phyloP scores from a whole-genome alignment of 2,797 vertebrate species.

The Acestrorhynchus altus region DNA sequence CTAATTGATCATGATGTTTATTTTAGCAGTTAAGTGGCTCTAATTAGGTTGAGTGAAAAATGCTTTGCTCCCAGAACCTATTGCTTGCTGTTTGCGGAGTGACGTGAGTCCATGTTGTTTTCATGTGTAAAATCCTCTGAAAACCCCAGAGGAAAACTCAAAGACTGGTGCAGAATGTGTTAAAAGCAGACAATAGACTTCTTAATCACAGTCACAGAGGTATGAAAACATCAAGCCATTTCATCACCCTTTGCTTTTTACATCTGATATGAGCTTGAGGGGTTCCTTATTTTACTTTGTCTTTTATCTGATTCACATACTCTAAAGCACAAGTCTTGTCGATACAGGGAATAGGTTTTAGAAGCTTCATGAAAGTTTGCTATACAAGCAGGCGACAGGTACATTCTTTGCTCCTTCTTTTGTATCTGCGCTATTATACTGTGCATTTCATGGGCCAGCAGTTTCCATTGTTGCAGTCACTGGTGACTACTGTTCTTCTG shows the following conservation, averaged over 20 bases:
- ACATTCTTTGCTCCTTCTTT: not conserved
- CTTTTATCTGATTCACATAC: not conserved
- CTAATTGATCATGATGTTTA: not conserved
- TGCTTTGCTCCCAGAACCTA: not conserved
- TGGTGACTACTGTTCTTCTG: constrained; percentile 1
- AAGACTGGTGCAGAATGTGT: not conserved
- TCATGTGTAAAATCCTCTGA: not conserved
- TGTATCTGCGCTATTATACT: not conserved
- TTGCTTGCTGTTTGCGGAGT: not conserved
- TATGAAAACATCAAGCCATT: not conserved
- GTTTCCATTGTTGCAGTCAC: constrained; percentile 1
- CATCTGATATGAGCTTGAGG: not conserved
- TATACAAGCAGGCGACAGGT: constrained; percentile 1
- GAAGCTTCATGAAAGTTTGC: constrained; percentile 14
- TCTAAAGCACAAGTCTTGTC: constrained; percentile 7
- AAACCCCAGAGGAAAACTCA: not conserved
- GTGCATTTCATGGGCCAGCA: constrained; percentile 2
- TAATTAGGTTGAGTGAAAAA: not conserved
- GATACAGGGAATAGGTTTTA: not conserved
- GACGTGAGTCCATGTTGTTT: not conserved
- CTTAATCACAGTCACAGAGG: not conserved
- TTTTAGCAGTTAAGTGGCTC: not conserved
- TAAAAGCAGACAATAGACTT: not conserved
- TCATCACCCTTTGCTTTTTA: not conserved
- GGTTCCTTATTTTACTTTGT: not conserved